Base-by-base conservation (phyloP, 2,113 vertebrate genomes). In the Lamprologus callipterus region DNA sequence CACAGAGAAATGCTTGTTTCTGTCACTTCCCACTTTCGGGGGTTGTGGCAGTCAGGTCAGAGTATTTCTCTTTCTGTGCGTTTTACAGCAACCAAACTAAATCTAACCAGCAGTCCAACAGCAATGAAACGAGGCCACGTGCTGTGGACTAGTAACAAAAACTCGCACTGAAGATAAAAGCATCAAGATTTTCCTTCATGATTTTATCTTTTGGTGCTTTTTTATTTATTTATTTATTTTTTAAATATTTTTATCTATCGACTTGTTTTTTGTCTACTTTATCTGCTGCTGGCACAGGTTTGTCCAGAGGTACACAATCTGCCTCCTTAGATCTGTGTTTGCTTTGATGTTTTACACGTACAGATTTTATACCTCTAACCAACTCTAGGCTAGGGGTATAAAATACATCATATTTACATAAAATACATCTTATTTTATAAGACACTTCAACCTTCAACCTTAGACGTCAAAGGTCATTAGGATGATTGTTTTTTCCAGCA, bases 1-100 rank as follows among this genome's bases (percentile, higher is more conserved):
- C 23, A 23, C 23, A 23, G 23, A 23, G 94, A 91, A 88, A 88
- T 83, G 88, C 88, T 93, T 96, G 95, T 96, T 95, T 94, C 91
- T 88, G 90, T 93, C 90, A 93, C 85, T 92, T 93, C 89, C 94
- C 91, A 88, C 88, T 87, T 94, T 91, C 47, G 68, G 85, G 31
- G 85, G 23, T 90, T 78, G 91, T 91, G 89, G 91, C 90, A 90
- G 47, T 86, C 42, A 93, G 89, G 89, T 94, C 91, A 93, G 87
- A 73, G 78, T 87, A 88, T 87, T 83, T 91, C 65, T 90, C 85
- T 79, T 83, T 85, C 83, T 87, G 55, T 83, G 81, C 14, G 28
- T 92, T 85, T 89, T 57, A 35, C 9, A 86, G 78, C 78, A 37
- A 88, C 80, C 10, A 63, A 79, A 53, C 16, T 79, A 28, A 83